Conservation (phyloP, 2,888 invertebrate species). For the Elaeidobius kamerunicus region DNA sequence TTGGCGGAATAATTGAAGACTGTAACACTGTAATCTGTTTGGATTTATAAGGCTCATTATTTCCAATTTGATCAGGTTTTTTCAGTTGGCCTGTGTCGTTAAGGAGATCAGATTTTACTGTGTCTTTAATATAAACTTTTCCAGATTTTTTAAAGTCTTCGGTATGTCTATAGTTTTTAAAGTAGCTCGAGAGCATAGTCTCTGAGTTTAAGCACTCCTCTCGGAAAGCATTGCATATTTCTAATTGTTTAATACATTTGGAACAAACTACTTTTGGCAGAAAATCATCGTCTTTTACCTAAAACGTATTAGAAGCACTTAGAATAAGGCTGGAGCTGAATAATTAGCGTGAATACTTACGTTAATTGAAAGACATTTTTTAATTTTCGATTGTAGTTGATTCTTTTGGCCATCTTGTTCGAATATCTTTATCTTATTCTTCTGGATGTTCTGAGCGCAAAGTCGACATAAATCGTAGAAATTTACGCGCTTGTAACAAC, state of each 20-base stretch:
- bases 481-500: conserved; percentile 64
- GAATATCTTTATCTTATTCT: conserved; percentile 64
- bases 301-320: conserved; percentile 30
- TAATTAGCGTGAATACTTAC: too few relatives aligned
- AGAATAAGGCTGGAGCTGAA: too few relatives aligned
- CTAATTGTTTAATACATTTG: conserved; percentile 61
- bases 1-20: conserved; percentile 8
- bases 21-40: not conserved
- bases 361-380: conserved; percentile 61
- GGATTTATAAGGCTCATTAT: not conserved
- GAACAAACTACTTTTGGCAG: conserved; percentile 67
- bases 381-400: conserved; percentile 63
- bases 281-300: conserved; percentile 67
- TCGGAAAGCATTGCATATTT: conserved; percentile 60
- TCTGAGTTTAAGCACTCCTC: conserved; percentile 64
- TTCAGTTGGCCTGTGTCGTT: not conserved
- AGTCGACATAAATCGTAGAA: conserved; percentile 69
- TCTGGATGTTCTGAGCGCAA: conserved; percentile 65
- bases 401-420: conserved; percentile 63
- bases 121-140: conserved; percentile 62
- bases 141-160: conserved; percentile 62
- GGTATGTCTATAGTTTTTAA: conserved; percentile 58
- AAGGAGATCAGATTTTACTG: conserved; percentile 30
- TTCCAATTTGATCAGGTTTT: conserved; percentile 18
- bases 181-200: conserved; percentile 64